Evolutionary conservation across 2,888 invertebrate species (phyloP).

Genomic region (Perithous albicinctus): DNA sequence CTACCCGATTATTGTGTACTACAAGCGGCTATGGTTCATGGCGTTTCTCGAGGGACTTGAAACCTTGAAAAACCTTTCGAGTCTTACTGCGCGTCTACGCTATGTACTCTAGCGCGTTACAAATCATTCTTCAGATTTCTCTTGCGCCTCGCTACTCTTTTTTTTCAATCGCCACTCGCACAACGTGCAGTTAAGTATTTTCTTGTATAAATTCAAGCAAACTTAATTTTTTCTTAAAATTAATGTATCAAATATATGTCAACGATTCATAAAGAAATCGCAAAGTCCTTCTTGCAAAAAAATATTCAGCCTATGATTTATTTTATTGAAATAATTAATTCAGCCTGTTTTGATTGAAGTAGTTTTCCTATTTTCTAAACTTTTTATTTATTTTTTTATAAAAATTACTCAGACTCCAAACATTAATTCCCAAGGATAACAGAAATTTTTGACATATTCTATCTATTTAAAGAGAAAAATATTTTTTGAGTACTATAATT

Average conservation of each 20-base stretch:
- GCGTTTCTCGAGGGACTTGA: conserved; percentile 45
- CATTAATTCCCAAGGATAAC: too few relatives aligned
- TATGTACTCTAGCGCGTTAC: conserved; percentile 24
- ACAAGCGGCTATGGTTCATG: conserved; percentile 29
- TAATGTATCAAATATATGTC: not conserved
- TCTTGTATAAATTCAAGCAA: not conserved
- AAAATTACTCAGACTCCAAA: too few relatives aligned
- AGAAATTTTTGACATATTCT: too few relatives aligned
- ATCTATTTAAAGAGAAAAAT: too few relatives aligned
- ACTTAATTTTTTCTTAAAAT: not conserved
- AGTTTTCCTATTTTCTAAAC: too few relatives aligned
- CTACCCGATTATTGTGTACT: conserved; percentile 2
- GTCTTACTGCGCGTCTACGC: not conserved
- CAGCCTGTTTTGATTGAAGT: too few relatives aligned
- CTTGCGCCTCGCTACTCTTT: conserved; percentile 31
- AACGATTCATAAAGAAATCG: not conserved
- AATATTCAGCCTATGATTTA: too few relatives aligned
- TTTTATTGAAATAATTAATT: too few relatives aligned
- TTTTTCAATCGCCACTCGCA: not conserved
- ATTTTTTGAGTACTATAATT: too few relatives aligned
- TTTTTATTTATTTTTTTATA: too few relatives aligned
- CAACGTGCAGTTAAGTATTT: not conserved
- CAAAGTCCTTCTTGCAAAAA: not conserved
- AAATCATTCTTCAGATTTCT: conserved; percentile 48
- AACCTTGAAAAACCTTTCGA: conserved; percentile 52